Evolutionary conservation across 2,888 invertebrate genomes (phyloP), one percentile per base, ranked within the genome.

Genomic region (Eupeodes latifasciatus): DNA sequence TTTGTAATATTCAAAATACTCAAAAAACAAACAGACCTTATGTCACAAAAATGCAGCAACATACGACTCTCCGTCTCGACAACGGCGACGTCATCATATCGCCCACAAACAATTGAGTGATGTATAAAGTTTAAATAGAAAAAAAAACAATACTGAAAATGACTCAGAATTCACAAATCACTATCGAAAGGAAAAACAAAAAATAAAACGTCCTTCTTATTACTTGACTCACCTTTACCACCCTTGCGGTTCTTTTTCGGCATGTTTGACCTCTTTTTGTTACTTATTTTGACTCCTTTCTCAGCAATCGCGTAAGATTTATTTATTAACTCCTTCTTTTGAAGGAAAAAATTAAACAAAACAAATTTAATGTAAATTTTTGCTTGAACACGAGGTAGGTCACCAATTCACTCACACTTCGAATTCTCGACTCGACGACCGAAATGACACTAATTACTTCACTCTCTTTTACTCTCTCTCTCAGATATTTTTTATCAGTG

Each of bases 171-270:
- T 62, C 75, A 72, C 66, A 61, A 83, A 77, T 16, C 6, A 85
- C 83, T 27, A 40, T 40, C 1, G 40, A 78, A 78, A 79, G 77
- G 55, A 82, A 88, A 81, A 74, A 55, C 34, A 19, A 36, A 80
- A 64, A 77, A 55, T 11, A 19, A 27, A 27, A 27, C 27, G 19
- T 49, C 44, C 7, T 34, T 2, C 4, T 36, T 10, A 7, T 34
- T 34, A 10, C 27, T 5, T 36, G 2, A 91, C 92, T 91, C 90
- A 93, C 93, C 93, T 92, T 93, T 93, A 76, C 92, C 92, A 82
- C 91, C 91, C 90, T 92, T 93, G 71, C 92, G 93, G 89, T 93
- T 93, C 78, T 92, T 93, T 86, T 92, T 92, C 90, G 93, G 92
- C 93, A 93, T 93, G 72, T 90, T 91, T 57, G 83, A 90, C 78